phyloP scores from a whole-genome alignment of 2,113 vertebrate genomes.

The Bos javanicus region DNA sequence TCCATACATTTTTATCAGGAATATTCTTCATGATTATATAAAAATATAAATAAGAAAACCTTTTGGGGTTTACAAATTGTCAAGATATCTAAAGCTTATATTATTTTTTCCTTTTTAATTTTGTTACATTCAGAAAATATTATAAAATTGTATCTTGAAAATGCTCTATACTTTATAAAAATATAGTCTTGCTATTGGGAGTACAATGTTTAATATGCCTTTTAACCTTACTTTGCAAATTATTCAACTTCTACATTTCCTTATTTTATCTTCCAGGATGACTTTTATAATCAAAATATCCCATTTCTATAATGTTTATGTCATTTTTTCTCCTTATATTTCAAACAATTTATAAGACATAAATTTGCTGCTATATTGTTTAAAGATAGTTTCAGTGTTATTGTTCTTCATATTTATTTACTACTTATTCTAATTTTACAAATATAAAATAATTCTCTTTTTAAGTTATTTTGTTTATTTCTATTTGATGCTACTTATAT shows the following conservation, averaged over 20 bases:
- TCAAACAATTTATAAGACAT: not conserved
- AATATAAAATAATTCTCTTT: not conserved
- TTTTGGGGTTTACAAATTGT: not conserved
- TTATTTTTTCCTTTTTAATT: not conserved
- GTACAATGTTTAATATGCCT: not conserved
- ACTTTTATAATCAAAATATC: not conserved
- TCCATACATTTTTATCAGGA: not conserved
- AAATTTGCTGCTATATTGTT: not conserved
- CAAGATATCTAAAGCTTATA: not conserved
- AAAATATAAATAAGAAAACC: not conserved
- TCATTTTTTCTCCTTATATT: not conserved
- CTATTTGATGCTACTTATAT: not conserved
- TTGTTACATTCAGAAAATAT: not conserved
- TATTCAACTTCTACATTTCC: not conserved
- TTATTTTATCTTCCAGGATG: not conserved
- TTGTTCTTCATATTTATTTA: not conserved
- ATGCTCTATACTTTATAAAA: not conserved
- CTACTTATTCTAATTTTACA: not conserved
- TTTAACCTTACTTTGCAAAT: not conserved
- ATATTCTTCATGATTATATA: not conserved
- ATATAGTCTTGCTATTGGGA: not conserved
- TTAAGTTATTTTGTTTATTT: not conserved
- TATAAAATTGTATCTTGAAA: not conserved
- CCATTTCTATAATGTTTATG: not conserved
- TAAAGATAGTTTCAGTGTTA: not conserved